Conservation (phyloP, 2,888 invertebrate genomes). For the Heliconius ethilla region DNA sequence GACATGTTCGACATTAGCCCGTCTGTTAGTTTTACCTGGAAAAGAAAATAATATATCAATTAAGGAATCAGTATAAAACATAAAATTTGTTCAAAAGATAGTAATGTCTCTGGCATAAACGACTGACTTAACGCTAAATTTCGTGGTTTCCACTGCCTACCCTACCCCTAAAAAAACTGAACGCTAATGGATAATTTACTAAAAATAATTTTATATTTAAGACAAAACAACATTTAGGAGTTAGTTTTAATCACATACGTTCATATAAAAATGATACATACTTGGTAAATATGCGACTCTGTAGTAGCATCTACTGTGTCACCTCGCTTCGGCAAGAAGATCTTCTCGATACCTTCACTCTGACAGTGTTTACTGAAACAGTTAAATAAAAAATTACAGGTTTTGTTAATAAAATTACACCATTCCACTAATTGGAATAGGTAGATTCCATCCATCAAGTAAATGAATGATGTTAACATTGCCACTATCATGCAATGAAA, state of each 20-base stretch:
- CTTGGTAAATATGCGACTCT: slow-evolving; percentile 98
- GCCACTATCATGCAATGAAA: background rate
- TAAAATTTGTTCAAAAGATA: background rate
- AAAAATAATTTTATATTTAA: no score
- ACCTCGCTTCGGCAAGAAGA: slow-evolving; percentile 91
- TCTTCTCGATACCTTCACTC: slow-evolving; percentile 81
- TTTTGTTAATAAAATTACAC: no score
- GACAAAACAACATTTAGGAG: no score
- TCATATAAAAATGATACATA: slow-evolving; percentile 55
- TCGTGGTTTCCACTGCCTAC: background rate
- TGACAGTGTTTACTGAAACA: slow-evolving; percentile 83
- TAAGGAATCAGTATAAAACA: background rate
- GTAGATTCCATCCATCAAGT: no score
- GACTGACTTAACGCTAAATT: background rate
- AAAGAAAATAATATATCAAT: background rate
- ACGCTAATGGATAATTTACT: no score
- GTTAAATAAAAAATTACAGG: background rate
- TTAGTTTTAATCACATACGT: background rate
- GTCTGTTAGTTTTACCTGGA: slow-evolving; percentile 94
- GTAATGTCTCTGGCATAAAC: no score
- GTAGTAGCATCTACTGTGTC: slow-evolving; percentile 97
- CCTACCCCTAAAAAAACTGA: background rate
- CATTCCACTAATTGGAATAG: background rate
- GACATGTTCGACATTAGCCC: slow-evolving; percentile 92
- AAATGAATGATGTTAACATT: background rate